phyloP scores from a whole-genome alignment of 2,888 invertebrate species.

The Drosophila conformis region DNA sequence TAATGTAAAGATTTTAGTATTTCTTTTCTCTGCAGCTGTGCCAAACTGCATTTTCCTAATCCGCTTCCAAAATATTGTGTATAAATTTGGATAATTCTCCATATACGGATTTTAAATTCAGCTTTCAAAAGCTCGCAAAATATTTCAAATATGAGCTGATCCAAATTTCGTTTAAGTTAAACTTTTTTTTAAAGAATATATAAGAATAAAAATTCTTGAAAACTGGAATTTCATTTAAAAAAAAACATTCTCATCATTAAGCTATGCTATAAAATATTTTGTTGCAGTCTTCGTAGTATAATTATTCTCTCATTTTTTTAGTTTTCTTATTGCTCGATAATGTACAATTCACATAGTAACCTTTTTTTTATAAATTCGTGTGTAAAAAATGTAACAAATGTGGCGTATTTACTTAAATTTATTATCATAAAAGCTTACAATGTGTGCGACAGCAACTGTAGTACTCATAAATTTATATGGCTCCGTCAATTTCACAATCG shows the following conservation, averaged over 20 bases:
- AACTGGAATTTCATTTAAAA: not conserved
- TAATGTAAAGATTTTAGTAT: slow-evolving; percentile 19
- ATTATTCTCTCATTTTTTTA: not conserved
- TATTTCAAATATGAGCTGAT: not conserved
- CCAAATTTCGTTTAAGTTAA: not conserved
- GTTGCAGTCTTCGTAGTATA: not conserved
- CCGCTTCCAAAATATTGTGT: slow-evolving; percentile 2
- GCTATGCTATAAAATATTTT: not conserved
- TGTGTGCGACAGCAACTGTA: slow-evolving; percentile 15
- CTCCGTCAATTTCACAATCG: slow-evolving; percentile 75
- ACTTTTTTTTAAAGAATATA: no score
- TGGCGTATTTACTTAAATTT: not conserved
- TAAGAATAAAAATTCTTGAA: not conserved
- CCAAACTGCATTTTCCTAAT: slow-evolving; percentile 32
- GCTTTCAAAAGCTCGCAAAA: not conserved
- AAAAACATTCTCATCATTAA: not conserved
- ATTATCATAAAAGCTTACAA: not conserved
- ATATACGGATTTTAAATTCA: not conserved
- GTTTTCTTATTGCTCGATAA: not conserved
- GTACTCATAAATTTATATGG: slow-evolving; percentile 67
- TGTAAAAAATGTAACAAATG: not conserved
- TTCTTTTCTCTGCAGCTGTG: slow-evolving; percentile 10
- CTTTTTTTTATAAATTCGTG: not conserved
- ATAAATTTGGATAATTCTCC: not conserved
- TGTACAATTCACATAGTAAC: not conserved